Base-by-base conservation (phyloP, 2,888 invertebrate species). In the Drosophila tanythrix region DNA sequence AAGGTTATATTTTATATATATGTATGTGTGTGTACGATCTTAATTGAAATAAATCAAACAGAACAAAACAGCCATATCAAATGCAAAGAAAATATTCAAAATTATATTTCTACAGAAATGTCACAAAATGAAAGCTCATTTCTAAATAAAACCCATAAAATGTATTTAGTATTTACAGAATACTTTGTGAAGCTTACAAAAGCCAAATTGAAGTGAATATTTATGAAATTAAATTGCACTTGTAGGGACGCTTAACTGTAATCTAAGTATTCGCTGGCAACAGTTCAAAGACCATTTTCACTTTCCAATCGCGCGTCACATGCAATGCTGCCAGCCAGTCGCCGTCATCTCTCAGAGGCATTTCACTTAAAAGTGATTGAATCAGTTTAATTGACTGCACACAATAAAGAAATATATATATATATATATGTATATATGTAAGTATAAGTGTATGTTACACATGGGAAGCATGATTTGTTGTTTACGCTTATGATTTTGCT, bases 321-420 rank as follows among this genome's bases (percentile, higher is more conserved):
- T 80, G 76, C 73, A 79, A 74, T 46, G 56, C 15, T 50, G 50
- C 13, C 56, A n/a, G 38, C 27, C 35, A 51, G 46, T 59, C 70
- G 57, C 31, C 55, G 46, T 62, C 74, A 64, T 61, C 74, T 38
- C 62, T 18, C 51, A 25, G 29, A 72, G 48, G 80, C 87, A 69
- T 87, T 84, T 87, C 81, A 74, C 67, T 87, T 84, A 74, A 82
- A 61, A 70, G 36, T 82, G 71, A 80, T 74, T 87, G 73, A 84
- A 84, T 84, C 88, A 80, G 60, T 82, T 74, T 82, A 84, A 84
- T 83, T 87, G 87, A 74, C 58, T 64, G 67, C 67, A 60, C 48
- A 59, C 60, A 55, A 59, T 33, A 61, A 52, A 62, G 48, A 59
- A 36, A 52, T 15, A 2, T 25, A 43, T 61, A 2, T 38, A 21